These are phyloP conservation scores for Kryptolebias ocellatus DNA, from an alignment of 2,797 vertebrate genomes.

Conservation along the genomic window DNA sequence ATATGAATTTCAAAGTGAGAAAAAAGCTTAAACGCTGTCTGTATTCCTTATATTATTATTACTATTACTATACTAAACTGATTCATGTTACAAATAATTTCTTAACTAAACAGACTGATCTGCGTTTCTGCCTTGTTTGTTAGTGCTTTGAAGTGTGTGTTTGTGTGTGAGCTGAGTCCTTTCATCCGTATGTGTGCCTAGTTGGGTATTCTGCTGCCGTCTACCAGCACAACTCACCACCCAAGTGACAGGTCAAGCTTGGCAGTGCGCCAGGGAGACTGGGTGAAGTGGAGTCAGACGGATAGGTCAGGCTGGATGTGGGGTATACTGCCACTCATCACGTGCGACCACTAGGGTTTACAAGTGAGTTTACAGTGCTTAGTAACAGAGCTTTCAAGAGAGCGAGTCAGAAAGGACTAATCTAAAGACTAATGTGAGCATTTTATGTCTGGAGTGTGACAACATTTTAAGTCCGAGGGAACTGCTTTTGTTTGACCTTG, in stretches of 20 bases:
- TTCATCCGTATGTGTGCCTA: conserved; percentile 46
- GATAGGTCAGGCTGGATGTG: conserved; percentile 61
- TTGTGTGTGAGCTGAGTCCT: conserved; percentile 31
- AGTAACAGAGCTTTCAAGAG: conserved; percentile 23
- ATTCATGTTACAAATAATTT: neutral
- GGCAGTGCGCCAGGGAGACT: conserved; percentile 52
- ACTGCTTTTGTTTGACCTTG: too few relatives aligned
- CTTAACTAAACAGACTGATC: conserved; percentile 2
- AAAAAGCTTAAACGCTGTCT: too few relatives aligned
- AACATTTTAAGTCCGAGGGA: too few relatives aligned
- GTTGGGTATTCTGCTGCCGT: conserved; percentile 48
- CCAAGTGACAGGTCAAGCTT: conserved; percentile 70
- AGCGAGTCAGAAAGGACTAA: conserved; percentile 26
- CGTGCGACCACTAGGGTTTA: conserved; percentile 34
- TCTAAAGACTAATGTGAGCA: conserved; percentile 20
- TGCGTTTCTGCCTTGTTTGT: conserved; percentile 33
- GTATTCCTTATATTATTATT: neutral
- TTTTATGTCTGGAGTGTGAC: too few relatives aligned
- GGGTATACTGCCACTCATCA: conserved; percentile 40
- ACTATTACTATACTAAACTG: too few relatives aligned
- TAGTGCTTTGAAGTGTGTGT: conserved; percentile 49
- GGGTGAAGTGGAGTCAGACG: conserved; percentile 62
- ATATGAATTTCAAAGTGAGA: too few relatives aligned
- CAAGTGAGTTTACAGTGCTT: conserved; percentile 45
- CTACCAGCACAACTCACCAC: conserved; percentile 54